These are phyloP conservation scores for Drosophila atripex DNA, from an alignment of 2,888 invertebrate species.

Conservation along the genomic window DNA sequence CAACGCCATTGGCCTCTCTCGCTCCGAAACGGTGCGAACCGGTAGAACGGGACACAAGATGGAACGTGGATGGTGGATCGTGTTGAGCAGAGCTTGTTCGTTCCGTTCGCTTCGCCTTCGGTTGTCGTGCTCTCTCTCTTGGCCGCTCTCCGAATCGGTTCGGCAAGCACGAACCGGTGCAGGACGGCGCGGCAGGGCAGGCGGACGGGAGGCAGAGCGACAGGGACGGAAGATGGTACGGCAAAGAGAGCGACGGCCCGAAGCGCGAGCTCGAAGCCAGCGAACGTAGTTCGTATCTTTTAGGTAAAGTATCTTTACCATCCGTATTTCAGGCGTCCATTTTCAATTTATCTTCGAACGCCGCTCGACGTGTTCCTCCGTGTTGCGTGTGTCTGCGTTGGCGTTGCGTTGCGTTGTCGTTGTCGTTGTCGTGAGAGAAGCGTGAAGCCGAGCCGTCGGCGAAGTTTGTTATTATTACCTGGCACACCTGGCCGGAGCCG, in stretches of 20 bases:
- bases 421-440: conserved; percentile 69
- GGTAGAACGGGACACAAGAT: conserved; percentile 1
- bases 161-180: not conserved
- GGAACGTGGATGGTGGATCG: conserved; percentile 2
- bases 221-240: not conserved
- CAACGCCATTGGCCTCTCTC: conserved; percentile 1
- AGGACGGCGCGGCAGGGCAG: not conserved
- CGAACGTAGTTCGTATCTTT: not conserved
- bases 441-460: conserved; percentile 65
- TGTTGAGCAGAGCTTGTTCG: not conserved
- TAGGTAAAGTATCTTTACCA: too few relatives aligned
- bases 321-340: conserved; percentile 59
- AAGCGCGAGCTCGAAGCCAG: not conserved
- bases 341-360: conserved; percentile 85
- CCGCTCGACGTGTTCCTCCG: conserved; percentile 84
- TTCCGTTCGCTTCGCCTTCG: not conserved
- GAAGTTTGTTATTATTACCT: conserved; percentile 57
- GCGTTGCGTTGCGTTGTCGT: conserved; percentile 59
- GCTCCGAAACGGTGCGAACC: not conserved
- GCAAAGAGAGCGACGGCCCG: not conserved
- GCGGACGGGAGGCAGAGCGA: not conserved
- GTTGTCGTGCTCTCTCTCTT: not conserved
- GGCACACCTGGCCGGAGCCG: conserved; percentile 1
- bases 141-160: not conserved
- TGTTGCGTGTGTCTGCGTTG: conserved; percentile 40